Percentiles rank a stretch among this genome's conserved stretches.
phyloP scores from a whole-genome alignment of 37 sponge, comb jelly and placozoan species.

The Theonella swinhoei region DNA sequence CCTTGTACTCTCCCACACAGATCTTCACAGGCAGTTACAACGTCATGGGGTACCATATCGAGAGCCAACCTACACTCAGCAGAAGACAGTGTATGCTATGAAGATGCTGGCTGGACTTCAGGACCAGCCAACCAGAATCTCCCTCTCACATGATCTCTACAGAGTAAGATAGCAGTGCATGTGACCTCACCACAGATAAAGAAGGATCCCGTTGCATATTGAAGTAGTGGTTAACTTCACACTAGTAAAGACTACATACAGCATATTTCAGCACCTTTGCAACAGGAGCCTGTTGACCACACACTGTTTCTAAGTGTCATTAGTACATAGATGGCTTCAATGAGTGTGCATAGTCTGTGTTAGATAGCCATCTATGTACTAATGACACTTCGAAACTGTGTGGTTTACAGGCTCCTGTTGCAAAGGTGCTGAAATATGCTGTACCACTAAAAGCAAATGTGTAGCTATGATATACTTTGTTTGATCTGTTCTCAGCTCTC shows the following conservation, averaged over 20 bases:
- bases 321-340: no score
- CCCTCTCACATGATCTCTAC: constrained; percentile 72
- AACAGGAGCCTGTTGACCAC: no score
- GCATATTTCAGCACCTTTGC: no score
- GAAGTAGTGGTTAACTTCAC: not conserved
- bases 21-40: constrained; percentile 48
- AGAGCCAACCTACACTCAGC: constrained; percentile 37
- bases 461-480: no score
- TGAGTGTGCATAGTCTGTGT: no score
- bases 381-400: no score
- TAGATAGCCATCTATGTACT: no score
- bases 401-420: no score
- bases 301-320: no score
- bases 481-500: no score
- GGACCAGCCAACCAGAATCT: constrained; percentile 27
- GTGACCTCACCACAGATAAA: not conserved
- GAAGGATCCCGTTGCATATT: no score
- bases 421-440: no score
- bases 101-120: constrained; percentile 69
- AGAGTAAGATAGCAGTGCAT: constrained; percentile 27
- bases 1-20: constrained; percentile 9
- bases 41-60: constrained; percentile 40
- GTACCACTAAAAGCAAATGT: not conserved
- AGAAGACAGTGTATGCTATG: constrained; percentile 88
- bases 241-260: not conserved